Conservation (phyloP, 2,888 invertebrate genomes). For the Cosmia pyralina region DNA sequence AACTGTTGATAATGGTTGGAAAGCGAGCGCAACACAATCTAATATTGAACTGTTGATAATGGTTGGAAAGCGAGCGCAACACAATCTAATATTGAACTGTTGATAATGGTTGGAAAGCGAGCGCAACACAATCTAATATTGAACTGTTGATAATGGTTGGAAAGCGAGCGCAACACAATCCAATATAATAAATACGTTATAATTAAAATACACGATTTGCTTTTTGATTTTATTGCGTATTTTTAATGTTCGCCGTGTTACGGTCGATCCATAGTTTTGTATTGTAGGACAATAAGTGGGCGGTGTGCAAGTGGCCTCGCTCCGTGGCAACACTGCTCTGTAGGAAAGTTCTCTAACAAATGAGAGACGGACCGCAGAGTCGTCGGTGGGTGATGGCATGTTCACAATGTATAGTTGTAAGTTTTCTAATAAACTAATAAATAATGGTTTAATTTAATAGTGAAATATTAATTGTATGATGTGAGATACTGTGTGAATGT, state of each 20-base stretch:
- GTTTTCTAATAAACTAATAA: slow-evolving; percentile 23
- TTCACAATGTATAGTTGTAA: slow-evolving; percentile 12
- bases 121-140: not conserved
- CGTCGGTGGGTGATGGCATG: too few relatives aligned
- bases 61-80: too few relatives aligned
- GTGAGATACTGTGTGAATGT: slow-evolving; percentile 35
- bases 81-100: too few relatives aligned
- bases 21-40: too few relatives aligned
- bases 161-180: slow-evolving; percentile 22
- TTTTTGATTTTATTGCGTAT: slow-evolving; percentile 1
- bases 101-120: too few relatives aligned
- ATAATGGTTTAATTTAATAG: slow-evolving; percentile 51
- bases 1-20: too few relatives aligned
- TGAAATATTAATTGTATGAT: slow-evolving; percentile 46
- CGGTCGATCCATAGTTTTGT: slow-evolving; percentile 6
- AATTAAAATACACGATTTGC: not conserved
- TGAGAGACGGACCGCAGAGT: too few relatives aligned
- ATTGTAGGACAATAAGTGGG: slow-evolving; percentile 7
- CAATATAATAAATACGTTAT: not conserved
- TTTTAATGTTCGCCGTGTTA: slow-evolving; percentile 5
- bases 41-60: too few relatives aligned
- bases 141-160: slow-evolving; percentile 15
- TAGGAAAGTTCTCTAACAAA: not conserved
- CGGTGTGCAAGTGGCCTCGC: not conserved
- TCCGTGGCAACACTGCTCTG: not conserved